Conservation (phyloP, 2,888 invertebrate species). For the Drosophila siamana region DNA sequence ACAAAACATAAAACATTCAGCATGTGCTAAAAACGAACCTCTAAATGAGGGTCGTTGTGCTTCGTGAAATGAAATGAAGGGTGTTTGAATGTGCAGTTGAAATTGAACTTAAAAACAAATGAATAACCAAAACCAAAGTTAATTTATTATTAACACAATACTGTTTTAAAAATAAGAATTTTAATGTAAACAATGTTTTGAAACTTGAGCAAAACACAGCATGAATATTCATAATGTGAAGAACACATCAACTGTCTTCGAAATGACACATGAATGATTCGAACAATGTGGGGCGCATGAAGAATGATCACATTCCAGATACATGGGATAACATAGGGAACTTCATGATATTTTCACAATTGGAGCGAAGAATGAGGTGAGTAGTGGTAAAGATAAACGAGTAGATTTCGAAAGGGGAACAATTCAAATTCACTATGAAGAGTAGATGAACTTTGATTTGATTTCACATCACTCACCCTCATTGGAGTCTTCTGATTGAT, state of each 20-base stretch:
- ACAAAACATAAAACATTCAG: conserved; percentile 66
- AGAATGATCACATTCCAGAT: conserved; percentile 16
- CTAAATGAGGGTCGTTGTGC: conserved; percentile 40
- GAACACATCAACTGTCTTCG: conserved; percentile 22
- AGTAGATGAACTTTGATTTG: conserved; percentile 37
- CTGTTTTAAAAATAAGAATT: conserved; percentile 14
- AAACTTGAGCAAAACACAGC: conserved; percentile 81
- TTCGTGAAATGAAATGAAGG: conserved; percentile 61
- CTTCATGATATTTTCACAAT: conserved; percentile 18
- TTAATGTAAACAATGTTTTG: conserved; percentile 21
- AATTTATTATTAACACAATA: conserved; percentile 37
- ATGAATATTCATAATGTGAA: conserved; percentile 61
- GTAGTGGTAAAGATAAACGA: conserved; percentile 15
- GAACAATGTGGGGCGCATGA: conserved; percentile 30
- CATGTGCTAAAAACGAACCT: conserved; percentile 28
- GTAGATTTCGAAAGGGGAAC: conserved; percentile 9
- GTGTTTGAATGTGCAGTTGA: conserved; percentile 46
- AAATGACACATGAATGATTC: conserved; percentile 41
- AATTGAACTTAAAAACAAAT: conserved; percentile 13
- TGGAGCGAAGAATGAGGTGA: conserved; percentile 49
- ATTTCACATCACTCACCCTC: conserved; percentile 84
- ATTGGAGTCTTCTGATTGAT: conserved; percentile 84
- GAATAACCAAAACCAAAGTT: conserved; percentile 20
- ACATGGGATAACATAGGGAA: conserved; percentile 7
- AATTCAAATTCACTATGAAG: conserved; percentile 7